Evolutionary conservation across 2,797 vertebrate species (phyloP), one percentile per base, ranked within the genome.

Genomic region (Aldrovandia affinis): DNA sequence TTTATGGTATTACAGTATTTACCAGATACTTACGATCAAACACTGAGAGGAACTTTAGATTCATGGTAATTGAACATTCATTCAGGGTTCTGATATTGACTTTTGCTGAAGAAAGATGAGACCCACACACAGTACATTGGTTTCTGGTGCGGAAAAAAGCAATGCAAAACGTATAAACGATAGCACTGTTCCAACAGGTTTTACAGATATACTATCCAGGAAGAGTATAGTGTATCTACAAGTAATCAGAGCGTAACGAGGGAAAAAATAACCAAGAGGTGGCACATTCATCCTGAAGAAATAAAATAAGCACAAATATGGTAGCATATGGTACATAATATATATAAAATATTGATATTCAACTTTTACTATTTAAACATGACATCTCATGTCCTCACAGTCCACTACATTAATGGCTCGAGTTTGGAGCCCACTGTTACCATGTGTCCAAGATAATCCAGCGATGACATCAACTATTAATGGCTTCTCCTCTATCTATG

Each of bases 401-500:
- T 39, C 39, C 70, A 22, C 36, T 44, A 47, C 42, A 25, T 44
- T 36, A 3, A 22, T 14, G 33, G 18, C 73, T 44, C 42, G 2
- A n/a, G 22, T 44, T 25, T 44, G 39, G 20, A 47, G 73, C 22
- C 73, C 3, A 9, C 8, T 47, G 36, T 73, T 22, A 73, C 36
- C 20, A 42, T 25, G 25, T 44, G 39, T 44, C 8, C 20, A n/a
- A 47, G 73, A 77, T 77, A 22, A 20, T 47, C 73, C 39, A 77
- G 73, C 42, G 22, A 77, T 77, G 73, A 47, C 39, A 3, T 77
- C 42, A 44, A n/a, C 42, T 47, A 77, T 77, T 44, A 77, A 47
- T 47, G 39, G 14, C 50, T 39, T 73, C 42, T 77, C 50, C 83
- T 52, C 63, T 54, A 81, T 84, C 61, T 81, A 73, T 59, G 63